Base-by-base conservation (phyloP, 37 sponge, comb jelly and placozoan species). In the Crambe crambe region DNA sequence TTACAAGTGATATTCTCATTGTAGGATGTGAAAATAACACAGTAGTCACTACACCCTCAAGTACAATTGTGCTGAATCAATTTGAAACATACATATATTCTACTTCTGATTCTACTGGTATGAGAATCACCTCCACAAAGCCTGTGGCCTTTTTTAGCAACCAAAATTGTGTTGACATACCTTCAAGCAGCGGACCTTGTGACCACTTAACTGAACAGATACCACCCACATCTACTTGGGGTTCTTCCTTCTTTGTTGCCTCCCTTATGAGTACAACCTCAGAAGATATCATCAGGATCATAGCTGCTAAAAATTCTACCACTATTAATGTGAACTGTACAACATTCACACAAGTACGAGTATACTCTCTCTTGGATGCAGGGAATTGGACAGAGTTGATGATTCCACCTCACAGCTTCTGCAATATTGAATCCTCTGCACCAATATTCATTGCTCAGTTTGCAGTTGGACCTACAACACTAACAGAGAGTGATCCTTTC, bases 221-320 rank as follows among this genome's bases (percentile, higher is more conserved):
- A 21, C 86, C 86, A 38, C 85, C 85, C 25, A 85, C 86, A 68
- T 76, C 68, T 10, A 85, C 82, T 39, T 90, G 85, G 86, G 91
- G 91, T 36, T 74, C 22, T 18, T 23, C n/a, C 12, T 85, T 85
- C 35, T 31, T 90, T 15, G 32, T 59, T 38, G 79, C 72, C 29
- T 77, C 91, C 47, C 63, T 85, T 21, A 1, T n/a, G 20, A 60
- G 43, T 8, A 69, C 82, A 69, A 81, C 43, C 1, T 21, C 47
- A 47, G 59, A 36, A 35, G 81, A 77, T 34, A 21, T 74, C 6
- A 66, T 58, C 67, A 42, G 63, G 2, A 32, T 90, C 26, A 40
- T 90, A 35, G 79, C 86, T 42, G 29, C 77, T n/a, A 41, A 42
- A 42, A 37, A 57, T 37, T 57, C 41, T 15, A 90, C 51, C 12